Evolutionary conservation across 1,140 invertebrate species (phyloP).

Genomic region (Sitobion miscanthi): DNA sequence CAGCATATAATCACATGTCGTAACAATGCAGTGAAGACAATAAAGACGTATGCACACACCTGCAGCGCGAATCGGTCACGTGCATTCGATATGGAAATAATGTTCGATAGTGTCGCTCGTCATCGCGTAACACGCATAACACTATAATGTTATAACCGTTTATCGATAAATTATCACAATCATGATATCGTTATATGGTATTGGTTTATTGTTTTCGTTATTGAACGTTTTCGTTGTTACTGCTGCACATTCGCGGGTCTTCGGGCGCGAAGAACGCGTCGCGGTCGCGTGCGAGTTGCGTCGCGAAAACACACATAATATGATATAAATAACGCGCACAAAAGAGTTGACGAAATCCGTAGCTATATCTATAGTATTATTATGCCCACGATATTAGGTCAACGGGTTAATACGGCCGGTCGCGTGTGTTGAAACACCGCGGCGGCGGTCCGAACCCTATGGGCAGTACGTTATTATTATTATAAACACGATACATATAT

Average conservation of each 20-base stretch:
- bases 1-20: neutral
- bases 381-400: slow-evolving; percentile 3
- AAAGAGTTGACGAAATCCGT: slow-evolving; percentile 38
- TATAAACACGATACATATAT: neutral
- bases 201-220: neutral
- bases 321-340: neutral
- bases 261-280: neutral
- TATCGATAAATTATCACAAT: neutral
- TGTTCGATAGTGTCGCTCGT: neutral
- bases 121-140: neutral
- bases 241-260: neutral
- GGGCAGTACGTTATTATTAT: slow-evolving; percentile 19
- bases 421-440: slow-evolving; percentile 4
- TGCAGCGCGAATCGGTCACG: too few species aligned
- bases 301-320: neutral
- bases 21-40: neutral
- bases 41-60: too few species aligned
- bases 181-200: neutral
- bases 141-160: neutral
- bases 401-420: slow-evolving; percentile 35
- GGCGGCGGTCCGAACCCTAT: slow-evolving; percentile 18
- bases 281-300: neutral
- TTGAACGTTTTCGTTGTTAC: neutral
- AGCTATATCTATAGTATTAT: neutral
- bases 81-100: neutral